Base-by-base conservation (phyloP, 2,888 invertebrate genomes). In the Tolmerus cingulatus region DNA sequence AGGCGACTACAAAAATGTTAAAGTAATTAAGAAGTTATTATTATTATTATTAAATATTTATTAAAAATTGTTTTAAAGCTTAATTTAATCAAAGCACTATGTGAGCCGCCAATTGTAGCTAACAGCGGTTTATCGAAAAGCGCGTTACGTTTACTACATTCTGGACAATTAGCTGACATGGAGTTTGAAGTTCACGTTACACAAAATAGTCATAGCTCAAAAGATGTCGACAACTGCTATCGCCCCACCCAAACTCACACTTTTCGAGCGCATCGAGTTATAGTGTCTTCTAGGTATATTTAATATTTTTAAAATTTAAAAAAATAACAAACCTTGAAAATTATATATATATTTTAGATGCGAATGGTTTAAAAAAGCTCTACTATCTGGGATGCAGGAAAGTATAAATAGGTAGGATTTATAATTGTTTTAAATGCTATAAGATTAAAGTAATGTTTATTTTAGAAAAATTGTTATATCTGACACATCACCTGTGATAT, bases 301-400 rank as follows among this genome's bases (percentile, higher is more conserved):
- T 40, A 82, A 84, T 23, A 30, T 40, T 5, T 51, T 51, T 51
- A n/a, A 12, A 12, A 40, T 40, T 51, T 51, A 51, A 51, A 51
- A n/a, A 51, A 16, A 7, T 51, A 1, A 7, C 19, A 1, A 51
- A 3, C 5, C 5, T 19, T 16, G 2, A 5, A 51, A 23, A 27
- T 66, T 66, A 19, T 66, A 23, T 76, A 8, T 86, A 66, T 51
- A 3, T 87, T 87, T 16, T 23, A 92, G 95, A 86, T 95, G 95
- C 91, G 95, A 95, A 90, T 95, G 95, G 95, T 95, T 95, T 90
- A 93, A 95, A 79, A 93, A 95, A 89, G 96, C 95, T 1, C 91
- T 96, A 19, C 93, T 95, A 76, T 95, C 95, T 81, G 96, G 95
- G 82, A 96, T 96, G 96, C 93, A 94, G 90, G 96, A 96, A 92